Conservation (phyloP, 2,113 vertebrate species). For the Calidris pygmaea region DNA sequence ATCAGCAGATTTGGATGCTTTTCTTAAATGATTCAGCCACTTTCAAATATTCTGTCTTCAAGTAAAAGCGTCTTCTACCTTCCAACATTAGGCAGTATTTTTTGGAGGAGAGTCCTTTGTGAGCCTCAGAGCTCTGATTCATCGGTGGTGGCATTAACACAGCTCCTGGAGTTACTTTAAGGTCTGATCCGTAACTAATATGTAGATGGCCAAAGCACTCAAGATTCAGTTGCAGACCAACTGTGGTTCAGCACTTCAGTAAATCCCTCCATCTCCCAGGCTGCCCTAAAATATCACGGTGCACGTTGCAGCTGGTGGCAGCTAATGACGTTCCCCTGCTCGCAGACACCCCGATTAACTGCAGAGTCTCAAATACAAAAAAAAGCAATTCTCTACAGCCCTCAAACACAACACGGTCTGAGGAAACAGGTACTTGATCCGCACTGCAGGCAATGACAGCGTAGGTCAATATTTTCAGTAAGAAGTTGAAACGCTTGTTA, state of each 20-base stretch:
- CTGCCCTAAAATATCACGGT: background rate
- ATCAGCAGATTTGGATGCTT: background rate
- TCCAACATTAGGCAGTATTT: background rate
- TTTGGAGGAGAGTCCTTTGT: background rate
- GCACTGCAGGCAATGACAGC: background rate
- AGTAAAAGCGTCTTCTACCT: background rate
- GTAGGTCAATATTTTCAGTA: background rate
- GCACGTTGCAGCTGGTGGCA: background rate
- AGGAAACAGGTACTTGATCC: background rate
- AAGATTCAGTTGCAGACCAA: background rate
- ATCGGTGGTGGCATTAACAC: background rate
- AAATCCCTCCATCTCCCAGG: background rate
- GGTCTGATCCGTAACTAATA: background rate
- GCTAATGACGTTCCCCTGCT: background rate
- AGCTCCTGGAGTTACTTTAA: background rate
- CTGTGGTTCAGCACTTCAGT: background rate
- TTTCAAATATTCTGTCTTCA: background rate
- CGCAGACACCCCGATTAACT: background rate
- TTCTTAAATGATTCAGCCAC: background rate
- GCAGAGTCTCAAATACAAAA: background rate
- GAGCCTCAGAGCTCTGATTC: background rate
- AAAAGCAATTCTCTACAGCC: background rate
- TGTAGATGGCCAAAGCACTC: background rate
- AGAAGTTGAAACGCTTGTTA: background rate
- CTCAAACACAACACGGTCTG: background rate